Percentiles rank a stretch among this genome's conserved stretches.
Conservation (phyloP, 2,888 invertebrate species). For the Drosophila macrothrix region DNA sequence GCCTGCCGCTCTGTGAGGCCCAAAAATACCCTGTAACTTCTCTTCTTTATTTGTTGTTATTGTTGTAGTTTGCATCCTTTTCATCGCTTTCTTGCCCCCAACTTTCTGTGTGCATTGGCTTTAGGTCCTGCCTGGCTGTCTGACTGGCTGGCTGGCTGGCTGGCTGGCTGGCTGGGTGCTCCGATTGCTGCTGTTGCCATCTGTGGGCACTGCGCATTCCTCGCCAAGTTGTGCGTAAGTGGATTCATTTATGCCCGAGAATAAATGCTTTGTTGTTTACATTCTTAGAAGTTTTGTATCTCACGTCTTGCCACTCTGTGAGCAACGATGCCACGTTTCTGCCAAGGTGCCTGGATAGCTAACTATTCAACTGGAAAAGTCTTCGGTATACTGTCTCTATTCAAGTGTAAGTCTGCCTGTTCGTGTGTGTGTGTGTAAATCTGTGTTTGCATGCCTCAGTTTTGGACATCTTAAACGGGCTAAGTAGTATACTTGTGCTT, state of each 20-base stretch:
- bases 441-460: conserved; percentile 38
- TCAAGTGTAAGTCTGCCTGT: conserved; percentile 22
- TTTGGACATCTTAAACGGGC: conserved; percentile 30
- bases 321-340: conserved; percentile 41
- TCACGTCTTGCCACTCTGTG: conserved; percentile 61
- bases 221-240: conserved; percentile 66
- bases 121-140: conserved; percentile 32
- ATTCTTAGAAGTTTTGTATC: conserved; percentile 75
- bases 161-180: neutral
- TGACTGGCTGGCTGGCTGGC: neutral
- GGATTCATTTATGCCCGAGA: conserved; percentile 72
- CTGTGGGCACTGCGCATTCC: conserved; percentile 21
- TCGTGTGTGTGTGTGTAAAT: conserved; percentile 1
- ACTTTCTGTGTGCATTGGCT: conserved; percentile 57
- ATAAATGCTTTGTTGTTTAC: conserved; percentile 79
- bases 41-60: conserved; percentile 18
- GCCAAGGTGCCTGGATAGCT: conserved; percentile 38
- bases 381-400: conserved; percentile 23
- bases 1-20: conserved; percentile 5
- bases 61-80: conserved; percentile 40
- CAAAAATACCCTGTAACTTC: conserved; percentile 47
- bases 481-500: conserved; percentile 9
- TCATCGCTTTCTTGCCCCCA: conserved; percentile 44
- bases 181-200: conserved; percentile 21
- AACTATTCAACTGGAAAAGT: conserved; percentile 56